phyloP scores from a whole-genome alignment of 2,797 vertebrate species.

The Melanotaenia pygmaea region DNA sequence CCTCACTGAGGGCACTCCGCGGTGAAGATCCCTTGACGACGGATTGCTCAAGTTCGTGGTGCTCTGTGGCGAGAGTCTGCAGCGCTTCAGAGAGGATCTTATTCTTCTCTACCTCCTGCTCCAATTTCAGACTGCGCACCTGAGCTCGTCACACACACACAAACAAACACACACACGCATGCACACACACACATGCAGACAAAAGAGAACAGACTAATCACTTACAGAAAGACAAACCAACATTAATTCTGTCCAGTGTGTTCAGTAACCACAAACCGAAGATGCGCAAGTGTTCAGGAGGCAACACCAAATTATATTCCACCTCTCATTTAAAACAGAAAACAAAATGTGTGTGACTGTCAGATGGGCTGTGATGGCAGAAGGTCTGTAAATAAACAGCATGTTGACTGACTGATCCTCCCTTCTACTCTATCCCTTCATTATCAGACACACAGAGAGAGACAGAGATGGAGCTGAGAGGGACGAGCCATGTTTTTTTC shows the following conservation, averaged over 20 bases:
- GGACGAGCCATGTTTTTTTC: slow-evolving; percentile 59
- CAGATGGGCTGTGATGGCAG: slow-evolving; percentile 23
- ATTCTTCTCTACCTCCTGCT: slow-evolving; percentile 96
- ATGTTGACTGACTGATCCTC: slow-evolving; percentile 46
- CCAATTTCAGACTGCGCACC: slow-evolving; percentile 93
- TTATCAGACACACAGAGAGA: slow-evolving; percentile 44
- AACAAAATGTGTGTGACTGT: slow-evolving; percentile 3
- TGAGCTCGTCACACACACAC: slow-evolving; percentile 72
- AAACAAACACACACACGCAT: slow-evolving; percentile 10
- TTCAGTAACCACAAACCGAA: slow-evolving; percentile 9
- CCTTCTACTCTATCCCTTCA: slow-evolving; percentile 38
- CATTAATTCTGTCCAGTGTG: slow-evolving; percentile 5
- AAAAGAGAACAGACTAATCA: slow-evolving; percentile 28
- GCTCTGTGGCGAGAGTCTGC: slow-evolving; percentile 94
- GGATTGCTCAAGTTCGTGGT: slow-evolving; percentile 96
- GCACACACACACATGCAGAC: slow-evolving; percentile 28
- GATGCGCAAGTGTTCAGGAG: neutral
- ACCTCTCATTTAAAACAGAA: slow-evolving; percentile 8
- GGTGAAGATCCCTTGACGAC: slow-evolving; percentile 90
- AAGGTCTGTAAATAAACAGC: slow-evolving; percentile 29
- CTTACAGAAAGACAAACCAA: slow-evolving; percentile 34
- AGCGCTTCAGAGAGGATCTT: slow-evolving; percentile 96
- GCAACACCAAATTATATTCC: slow-evolving; percentile 11
- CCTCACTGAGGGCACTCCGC: slow-evolving; percentile 89
- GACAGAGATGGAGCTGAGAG: slow-evolving; percentile 44